Base-by-base conservation (phyloP, 2,797 vertebrate genomes). In the Odontamblyopus rebecca region DNA sequence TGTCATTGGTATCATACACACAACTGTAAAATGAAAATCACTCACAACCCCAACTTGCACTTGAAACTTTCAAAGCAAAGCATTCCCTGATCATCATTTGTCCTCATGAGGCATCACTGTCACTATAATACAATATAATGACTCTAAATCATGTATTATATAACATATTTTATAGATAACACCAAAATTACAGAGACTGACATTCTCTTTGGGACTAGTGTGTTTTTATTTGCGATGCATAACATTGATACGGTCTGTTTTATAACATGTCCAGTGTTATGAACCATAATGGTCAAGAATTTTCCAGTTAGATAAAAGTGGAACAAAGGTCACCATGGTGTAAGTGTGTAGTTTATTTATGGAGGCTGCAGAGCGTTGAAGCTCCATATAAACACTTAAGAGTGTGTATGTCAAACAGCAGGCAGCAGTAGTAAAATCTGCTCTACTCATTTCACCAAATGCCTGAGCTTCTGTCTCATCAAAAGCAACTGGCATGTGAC, bases 21-120 rank as follows among this genome's bases (percentile, higher is more conserved):
- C 1, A 59, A 59, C 53, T 79, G 88, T 85, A 91, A 88, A 72
- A 63, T 63, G 85, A 91, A 83, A 88, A 56, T 35, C 78, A 73
- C 74, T 80, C 75, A 35, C 75, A 69, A 57, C 78, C 56, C 26
- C 60, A 2, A 50, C 27, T 26, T 62, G 5, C 32, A 32, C 32
- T 32, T 32, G 32, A 3, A 32, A 32, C 32, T 32, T 32, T 32
- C 32, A 32, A 32, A 32, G 32, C 32, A 30, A 30, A 30, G 29
- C 29, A 30, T 30, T 30, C 29, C 29, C 29, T 30, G 29, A 30
- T 32, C 5, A 32, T 32, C 30, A 32, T 32, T 4, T 32, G 30
- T 32, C 30, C 30, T 32, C 30, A 32, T 32, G 3, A 32, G 30
- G 30, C 30, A 4, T 32, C 30, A 32, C 30, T 32, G 30, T 32